These are phyloP conservation scores for Montipora capitata DNA, from an alignment of 92 coral and sea anemone genomes.

Conservation along the genomic window DNA sequence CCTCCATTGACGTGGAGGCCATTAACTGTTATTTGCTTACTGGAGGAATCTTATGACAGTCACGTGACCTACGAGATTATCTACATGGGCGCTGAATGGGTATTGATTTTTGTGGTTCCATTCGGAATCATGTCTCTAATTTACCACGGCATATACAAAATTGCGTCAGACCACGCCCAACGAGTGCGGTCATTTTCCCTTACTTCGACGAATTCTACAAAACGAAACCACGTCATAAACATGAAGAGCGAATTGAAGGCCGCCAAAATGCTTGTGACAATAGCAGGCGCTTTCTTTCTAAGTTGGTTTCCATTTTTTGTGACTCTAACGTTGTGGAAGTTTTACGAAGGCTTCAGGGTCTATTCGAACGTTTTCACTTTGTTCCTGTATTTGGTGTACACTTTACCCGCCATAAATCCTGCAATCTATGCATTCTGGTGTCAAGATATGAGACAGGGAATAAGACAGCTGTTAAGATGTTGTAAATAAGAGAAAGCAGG, in stretches of 20 bases:
- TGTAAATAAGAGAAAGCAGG: conserved; percentile 4
- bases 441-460: conserved; percentile 44
- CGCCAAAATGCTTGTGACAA: conserved; percentile 70
- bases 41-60: conserved; percentile 55
- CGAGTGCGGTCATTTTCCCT: conserved; percentile 38
- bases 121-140: conserved; percentile 56
- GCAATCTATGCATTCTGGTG: conserved; percentile 70
- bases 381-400: conserved; percentile 60
- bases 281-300: conserved; percentile 63
- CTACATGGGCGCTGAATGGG: conserved; percentile 74
- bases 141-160: conserved; percentile 49
- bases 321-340: conserved; percentile 64
- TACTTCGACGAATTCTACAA: background rate
- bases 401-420: conserved; percentile 67
- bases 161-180: conserved; percentile 54
- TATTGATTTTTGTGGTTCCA: conserved; percentile 58
- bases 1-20: conserved; percentile 79
- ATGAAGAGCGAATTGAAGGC: conserved; percentile 64
- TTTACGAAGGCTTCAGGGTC: conserved; percentile 4
- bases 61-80: conserved; percentile 39
- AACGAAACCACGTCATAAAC: conserved; percentile 14
- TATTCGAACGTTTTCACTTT: conserved; percentile 51
- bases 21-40: conserved; percentile 57
- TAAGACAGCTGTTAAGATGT: conserved; percentile 32
- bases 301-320: conserved; percentile 73